Conservation (phyloP, 2,113 vertebrate species). For the Acrocephalus kingi region DNA sequence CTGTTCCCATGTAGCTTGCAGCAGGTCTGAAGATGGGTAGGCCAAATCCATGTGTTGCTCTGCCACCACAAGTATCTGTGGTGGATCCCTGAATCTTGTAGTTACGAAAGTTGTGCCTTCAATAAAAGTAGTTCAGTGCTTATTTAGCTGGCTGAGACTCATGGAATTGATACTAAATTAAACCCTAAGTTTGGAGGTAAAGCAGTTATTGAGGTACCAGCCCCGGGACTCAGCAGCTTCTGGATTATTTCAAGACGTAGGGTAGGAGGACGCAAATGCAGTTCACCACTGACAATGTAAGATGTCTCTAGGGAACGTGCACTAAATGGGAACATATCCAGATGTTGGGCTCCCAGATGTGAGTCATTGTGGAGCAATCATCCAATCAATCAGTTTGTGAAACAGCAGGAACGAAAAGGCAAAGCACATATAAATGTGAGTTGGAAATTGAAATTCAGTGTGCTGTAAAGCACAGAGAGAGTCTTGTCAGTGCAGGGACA, state of each 20-base stretch:
- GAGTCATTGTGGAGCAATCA: not conserved
- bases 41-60: not conserved
- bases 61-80: not conserved
- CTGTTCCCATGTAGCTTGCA: not conserved
- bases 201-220: not conserved
- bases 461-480: not conserved
- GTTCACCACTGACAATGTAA: constrained; percentile 2
- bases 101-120: not conserved
- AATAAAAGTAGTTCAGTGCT: not conserved
- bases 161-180: not conserved
- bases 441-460: not conserved
- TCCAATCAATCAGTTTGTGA: not conserved
- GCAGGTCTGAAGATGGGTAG: not conserved
- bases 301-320: not conserved
- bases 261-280: not conserved
- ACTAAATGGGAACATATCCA: constrained; percentile 24
- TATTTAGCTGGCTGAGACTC: not conserved
- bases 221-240: not conserved
- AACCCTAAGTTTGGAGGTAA: not conserved
- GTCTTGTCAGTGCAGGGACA: not conserved
- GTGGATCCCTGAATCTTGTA: not conserved
- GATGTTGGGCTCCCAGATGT: constrained; percentile 40
- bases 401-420: not conserved
- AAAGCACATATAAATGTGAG: not conserved
- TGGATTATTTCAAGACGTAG: not conserved